phyloP scores from a whole-genome alignment of 2,797 vertebrate species.

The Saguinus oedipus region DNA sequence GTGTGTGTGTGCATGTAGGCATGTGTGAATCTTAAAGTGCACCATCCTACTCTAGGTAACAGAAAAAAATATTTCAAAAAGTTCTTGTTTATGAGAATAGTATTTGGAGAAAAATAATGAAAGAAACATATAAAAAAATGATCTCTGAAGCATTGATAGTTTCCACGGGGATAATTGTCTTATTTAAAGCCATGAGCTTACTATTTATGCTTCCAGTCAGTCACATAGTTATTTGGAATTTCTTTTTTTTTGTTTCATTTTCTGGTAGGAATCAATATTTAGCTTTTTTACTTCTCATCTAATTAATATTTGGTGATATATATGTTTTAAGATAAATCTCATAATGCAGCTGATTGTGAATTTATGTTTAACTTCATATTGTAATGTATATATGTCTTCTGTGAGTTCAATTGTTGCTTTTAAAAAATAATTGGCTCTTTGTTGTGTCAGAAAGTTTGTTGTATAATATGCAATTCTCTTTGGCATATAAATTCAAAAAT shows the following conservation, averaged over 20 bases:
- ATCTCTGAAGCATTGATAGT: not conserved
- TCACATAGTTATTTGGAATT: not conserved
- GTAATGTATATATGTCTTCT: not conserved
- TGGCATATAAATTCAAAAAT: conserved; percentile 9
- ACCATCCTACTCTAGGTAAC: not conserved
- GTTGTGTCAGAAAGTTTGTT: not conserved
- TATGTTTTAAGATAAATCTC: not conserved
- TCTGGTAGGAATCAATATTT: conserved; percentile 5
- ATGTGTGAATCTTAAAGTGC: not conserved
- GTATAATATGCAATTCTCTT: not conserved
- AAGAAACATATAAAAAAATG: not conserved
- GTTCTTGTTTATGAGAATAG: conserved; percentile 19
- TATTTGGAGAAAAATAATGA: not conserved
- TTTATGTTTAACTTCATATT: not conserved
- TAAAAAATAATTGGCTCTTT: conserved; percentile 33
- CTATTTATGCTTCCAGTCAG: not conserved
- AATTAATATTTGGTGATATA: conserved; percentile 13
- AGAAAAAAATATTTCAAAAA: not conserved
- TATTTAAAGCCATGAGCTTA: not conserved
- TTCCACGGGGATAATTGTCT: not conserved
- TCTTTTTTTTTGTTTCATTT: not conserved
- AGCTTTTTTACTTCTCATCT: not conserved
- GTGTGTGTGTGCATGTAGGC: not conserved
- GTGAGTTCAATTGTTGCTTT: not conserved
- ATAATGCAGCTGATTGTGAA: not conserved